Evolutionary conservation across 2,888 invertebrate species (phyloP), one percentile per base, ranked within the genome.

Genomic region (Dusona sp.): DNA sequence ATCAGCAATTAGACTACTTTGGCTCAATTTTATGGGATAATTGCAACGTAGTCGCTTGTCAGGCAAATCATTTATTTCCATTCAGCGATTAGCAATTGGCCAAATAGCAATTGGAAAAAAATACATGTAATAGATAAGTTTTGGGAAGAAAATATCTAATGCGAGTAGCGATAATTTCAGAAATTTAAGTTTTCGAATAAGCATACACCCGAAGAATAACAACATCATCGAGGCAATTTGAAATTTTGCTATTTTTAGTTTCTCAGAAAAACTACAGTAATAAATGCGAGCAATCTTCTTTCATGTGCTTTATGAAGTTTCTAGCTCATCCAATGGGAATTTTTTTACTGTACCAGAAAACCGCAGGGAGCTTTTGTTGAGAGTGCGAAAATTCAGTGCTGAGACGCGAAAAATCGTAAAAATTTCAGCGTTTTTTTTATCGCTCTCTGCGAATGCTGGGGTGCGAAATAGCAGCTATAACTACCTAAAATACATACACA

Each of bases 331-430:
- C 29, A 61, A 61, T 61, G 29, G 29, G 29, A 61, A 61, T 6
- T 61, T 61, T 61, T 61, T 29, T 61, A 61, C 61, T 61, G 29
- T 29, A 29, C 29, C 16, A 61, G 61, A 61, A n/a, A n/a, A 61
- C 61, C 61, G 16, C 61, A 61, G 61, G 61, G 29, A 61, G 29
- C 29, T 61, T 61, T 61, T 61, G 61, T 61, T 29, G 61, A 61
- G 61, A 61, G 61, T 61, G 61, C 61, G 61, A 61, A 61, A 61
- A 61, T 61, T 57, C 61, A 61, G 61, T 61, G 61, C 61, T 61
- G 61, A 61, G 61, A 61, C 29, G 61, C 61, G 61, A 61, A 61
- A 61, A 61, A 61, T 61, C 61, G 61, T 61, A 61, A 61, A 61
- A 61, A 61, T 61, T 61, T 61, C 61, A 61, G 16, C 29, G 29